Base-by-base conservation (phyloP, 2,797 vertebrate genomes). In the Crax fasciolata region DNA sequence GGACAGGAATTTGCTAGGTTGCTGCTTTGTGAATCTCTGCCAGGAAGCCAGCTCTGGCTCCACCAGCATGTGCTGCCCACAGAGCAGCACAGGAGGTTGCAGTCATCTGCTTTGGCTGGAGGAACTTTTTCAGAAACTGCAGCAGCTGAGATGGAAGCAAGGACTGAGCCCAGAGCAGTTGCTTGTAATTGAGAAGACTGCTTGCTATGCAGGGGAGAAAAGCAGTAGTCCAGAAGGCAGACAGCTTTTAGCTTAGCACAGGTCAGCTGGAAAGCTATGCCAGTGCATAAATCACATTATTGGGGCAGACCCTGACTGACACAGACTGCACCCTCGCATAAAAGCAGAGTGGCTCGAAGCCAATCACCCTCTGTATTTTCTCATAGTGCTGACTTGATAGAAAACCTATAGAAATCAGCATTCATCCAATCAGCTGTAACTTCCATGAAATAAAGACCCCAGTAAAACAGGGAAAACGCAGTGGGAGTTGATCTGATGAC, bases 171-270 rank as follows among this genome's bases (percentile, higher is more conserved):
- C 8, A 1, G 27, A 54, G 28, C 6, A 1, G n/a, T 39, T 23
- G 35, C n/a, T 14, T 51, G 5, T 12, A 35, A 72, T 30, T 66
- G 39, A 35, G 52, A 39, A 54, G 28, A 9, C 39, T 18, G 52
- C 39, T 65, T 72, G 35, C 25, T 58, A 2, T 1, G 15, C 51
- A 46, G 32, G 16, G 59, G 77, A 8, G 38, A 28, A 19, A 2
- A 68, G 41, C 39, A 11, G 23, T 4, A 38, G 21, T 27, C 9
- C 44, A 39, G n/a, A 62, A 70, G 3, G 35, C 14, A 35, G 55
- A 17, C 19, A 1, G 4, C 28, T 39, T 4, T 4, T 9, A 2
- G 4, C n/a, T 52, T 27, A 27, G 38, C 13, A 38, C 20, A 27
- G 27, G 54, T 44, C 27, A 52, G 30, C 48, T 11, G 51, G 20